Conservation (phyloP, 2,888 invertebrate genomes). For the Carcina quercana region DNA sequence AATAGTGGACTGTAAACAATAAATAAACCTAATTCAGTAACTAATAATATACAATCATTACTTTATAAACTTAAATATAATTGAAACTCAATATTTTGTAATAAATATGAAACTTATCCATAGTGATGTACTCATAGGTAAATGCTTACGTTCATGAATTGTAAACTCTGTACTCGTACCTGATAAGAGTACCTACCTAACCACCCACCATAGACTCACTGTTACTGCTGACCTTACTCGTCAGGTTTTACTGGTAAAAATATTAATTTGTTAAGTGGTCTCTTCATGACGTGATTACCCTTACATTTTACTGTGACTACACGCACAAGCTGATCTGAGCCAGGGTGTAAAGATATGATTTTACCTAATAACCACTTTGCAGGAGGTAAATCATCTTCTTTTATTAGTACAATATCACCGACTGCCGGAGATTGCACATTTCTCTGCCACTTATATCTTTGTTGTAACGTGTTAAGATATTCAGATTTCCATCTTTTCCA, state of each 20-base stretch:
- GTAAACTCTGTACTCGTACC: too few species aligned
- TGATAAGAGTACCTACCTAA: too few species aligned
- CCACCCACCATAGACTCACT: too few species aligned
- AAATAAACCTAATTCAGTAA: too few species aligned
- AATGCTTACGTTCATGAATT: too few species aligned
- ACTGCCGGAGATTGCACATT: slow-evolving; percentile 5
- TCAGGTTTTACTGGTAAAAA: not conserved
- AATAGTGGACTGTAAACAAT: too few species aligned
- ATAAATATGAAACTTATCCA: too few species aligned
- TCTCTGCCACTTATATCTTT: slow-evolving; percentile 14
- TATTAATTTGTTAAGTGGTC: not conserved
- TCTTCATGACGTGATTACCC: not conserved
- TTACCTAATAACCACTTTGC: slow-evolving; percentile 13
- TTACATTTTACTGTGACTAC: slow-evolving; percentile 7
- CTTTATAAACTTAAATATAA: too few species aligned
- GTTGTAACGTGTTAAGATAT: slow-evolving; percentile 9
- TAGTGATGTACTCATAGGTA: too few species aligned
- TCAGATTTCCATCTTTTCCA: slow-evolving; percentile 9
- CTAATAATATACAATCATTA: too few species aligned
- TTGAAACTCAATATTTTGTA: too few species aligned
- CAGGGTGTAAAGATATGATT: slow-evolving; percentile 12
- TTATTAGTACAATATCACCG: slow-evolving; percentile 14
- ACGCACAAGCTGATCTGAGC: slow-evolving; percentile 7
- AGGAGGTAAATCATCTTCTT: slow-evolving; percentile 15
- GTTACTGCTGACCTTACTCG: too few species aligned